phyloP scores from a whole-genome alignment of 1,140 invertebrate genomes.

The Proctacanthus coquilletti region DNA sequence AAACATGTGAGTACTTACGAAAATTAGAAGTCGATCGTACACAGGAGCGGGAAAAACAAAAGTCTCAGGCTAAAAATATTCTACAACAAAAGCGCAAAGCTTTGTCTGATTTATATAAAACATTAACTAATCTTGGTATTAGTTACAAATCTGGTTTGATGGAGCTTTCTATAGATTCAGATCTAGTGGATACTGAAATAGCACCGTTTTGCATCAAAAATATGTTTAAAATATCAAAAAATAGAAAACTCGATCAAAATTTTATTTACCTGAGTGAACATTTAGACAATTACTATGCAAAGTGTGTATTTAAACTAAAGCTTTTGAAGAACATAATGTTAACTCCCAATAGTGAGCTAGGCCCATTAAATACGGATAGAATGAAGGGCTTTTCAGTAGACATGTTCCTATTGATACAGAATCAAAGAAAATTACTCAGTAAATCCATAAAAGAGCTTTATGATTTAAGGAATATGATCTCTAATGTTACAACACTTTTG shows the following conservation, averaged over 20 bases:
- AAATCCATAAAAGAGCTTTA: conserved; percentile 25
- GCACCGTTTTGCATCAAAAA: conserved; percentile 17
- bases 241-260: conserved; percentile 12
- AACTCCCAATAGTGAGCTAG: conserved; percentile 59
- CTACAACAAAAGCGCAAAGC: conserved; percentile 70
- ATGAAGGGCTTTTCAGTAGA: conserved; percentile 66
- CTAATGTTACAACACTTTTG: too few relatives aligned
- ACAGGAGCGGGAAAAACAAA: conserved; percentile 56
- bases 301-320: conserved; percentile 28
- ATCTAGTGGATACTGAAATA: conserved; percentile 21
- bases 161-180: conserved; percentile 27
- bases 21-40: conserved; percentile 42
- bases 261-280: conserved; percentile 19
- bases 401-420: conserved; percentile 41
- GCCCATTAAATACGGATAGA: conserved; percentile 61
- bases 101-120: conserved; percentile 70
- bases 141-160: conserved; percentile 64
- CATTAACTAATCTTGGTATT: conserved; percentile 51
- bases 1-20: conserved; percentile 44
- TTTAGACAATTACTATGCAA: conserved; percentile 25
- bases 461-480: conserved; percentile 23
- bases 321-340: conserved; percentile 46
- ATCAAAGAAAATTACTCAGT: conserved; percentile 30
- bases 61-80: conserved; percentile 62
- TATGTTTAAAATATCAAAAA: conserved; percentile 12